Evolutionary conservation across 1,140 invertebrate genomes (phyloP).

Genomic region (Trachymyrmex septentrionalis): DNA sequence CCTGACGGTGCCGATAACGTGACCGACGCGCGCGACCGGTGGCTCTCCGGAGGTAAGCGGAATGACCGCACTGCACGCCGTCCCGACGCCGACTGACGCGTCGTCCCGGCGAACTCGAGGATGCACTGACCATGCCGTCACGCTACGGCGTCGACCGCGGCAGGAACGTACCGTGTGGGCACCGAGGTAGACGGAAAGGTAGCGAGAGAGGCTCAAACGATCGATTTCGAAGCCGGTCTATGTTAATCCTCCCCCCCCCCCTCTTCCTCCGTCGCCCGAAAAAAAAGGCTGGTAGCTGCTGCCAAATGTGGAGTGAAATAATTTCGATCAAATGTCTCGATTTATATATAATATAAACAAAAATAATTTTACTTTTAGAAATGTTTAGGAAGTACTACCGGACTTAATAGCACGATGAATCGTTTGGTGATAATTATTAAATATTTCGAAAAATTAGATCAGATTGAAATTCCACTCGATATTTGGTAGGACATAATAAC

Average conservation of each 20-base stretch:
- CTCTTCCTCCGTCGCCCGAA: too few relatives aligned
- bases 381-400: too few relatives aligned
- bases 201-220: neutral
- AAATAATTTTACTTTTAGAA: too few relatives aligned
- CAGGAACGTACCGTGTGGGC: slow-evolving; percentile 39
- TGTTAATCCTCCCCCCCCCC: neutral
- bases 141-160: slow-evolving; percentile 11
- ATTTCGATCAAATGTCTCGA: too few relatives aligned
- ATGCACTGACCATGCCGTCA: slow-evolving; percentile 66
- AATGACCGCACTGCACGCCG: slow-evolving; percentile 59
- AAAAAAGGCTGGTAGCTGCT: too few relatives aligned
- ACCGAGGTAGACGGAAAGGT: neutral
- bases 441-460: too few relatives aligned
- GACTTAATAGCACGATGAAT: too few relatives aligned
- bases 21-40: neutral
- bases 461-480: too few relatives aligned
- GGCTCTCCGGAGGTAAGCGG: neutral
- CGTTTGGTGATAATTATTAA: too few relatives aligned
- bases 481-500: too few relatives aligned
- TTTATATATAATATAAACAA: too few relatives aligned
- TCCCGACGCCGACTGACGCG: slow-evolving; percentile 69
- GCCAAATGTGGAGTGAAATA: too few relatives aligned
- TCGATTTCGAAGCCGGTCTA: neutral
- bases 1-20: neutral
- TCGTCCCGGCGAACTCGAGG: slow-evolving; percentile 46